Base-by-base conservation (phyloP, 1,140 invertebrate genomes). In the Drosophila kanapiae region DNA sequence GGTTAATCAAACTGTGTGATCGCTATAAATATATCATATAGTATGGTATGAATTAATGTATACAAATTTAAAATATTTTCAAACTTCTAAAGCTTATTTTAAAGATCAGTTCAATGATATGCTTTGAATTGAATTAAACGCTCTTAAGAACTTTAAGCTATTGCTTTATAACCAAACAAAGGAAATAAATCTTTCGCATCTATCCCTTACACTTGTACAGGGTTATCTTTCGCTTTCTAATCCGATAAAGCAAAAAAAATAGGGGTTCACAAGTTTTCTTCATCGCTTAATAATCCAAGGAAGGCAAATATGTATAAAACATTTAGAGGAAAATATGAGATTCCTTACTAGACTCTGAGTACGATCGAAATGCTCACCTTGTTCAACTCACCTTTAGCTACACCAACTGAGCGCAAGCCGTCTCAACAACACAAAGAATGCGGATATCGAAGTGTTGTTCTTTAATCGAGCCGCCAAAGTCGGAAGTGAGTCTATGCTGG, bases 381-480 rank as follows among this genome's bases (percentile, higher is more conserved):
- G 57, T 54, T 18, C 18, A 53, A 75, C 31, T 31, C 47, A 45
- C 29, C 42, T 42, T 18, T 38, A 92, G 92, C 78, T 92, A 18
- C 23, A 82, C 13, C 78, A 56, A 10, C 60, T 92, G 10, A 91
- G 62, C 31, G 93, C 93, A 78, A 77, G 92, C 81, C 57, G 85
- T 93, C 87, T 97, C 43, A 98, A 98, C 92, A 97, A 97, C 82
- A 97, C 97, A 1, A 94, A 94, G 13, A 94, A 95, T 62, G 95
- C 97, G 0, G 95, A 91, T 2, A 53, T 78, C 18, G 91, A 92
- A 0, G 78, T 91, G 6, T 37, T 92, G 3, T 97, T 98, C 93
- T 98, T 98, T 93, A 98, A 98, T 93, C 94, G 97, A 6, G 97
- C 97, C 13, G 97, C 97, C 4, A 98, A 98, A 93, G 96, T 97